Evolutionary conservation across 2,888 invertebrate species (phyloP).

Genomic region (Eupeodes luniger): DNA sequence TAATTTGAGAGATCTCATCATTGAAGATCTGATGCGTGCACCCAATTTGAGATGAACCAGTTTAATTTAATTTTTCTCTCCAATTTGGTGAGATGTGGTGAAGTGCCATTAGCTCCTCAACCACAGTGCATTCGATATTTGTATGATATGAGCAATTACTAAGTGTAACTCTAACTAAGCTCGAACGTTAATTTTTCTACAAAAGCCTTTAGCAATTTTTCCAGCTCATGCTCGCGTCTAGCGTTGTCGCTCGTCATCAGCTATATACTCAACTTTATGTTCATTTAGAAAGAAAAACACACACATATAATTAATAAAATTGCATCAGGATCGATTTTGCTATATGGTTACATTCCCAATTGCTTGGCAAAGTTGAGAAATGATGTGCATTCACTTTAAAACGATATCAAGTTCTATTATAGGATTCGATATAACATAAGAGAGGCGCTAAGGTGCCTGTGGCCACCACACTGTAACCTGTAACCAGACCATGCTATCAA

Average conservation of each 20-base stretch:
- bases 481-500: too few relatives aligned
- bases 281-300: neutral
- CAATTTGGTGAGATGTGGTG: constrained; percentile 1
- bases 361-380: neutral
- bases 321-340: constrained; percentile 39
- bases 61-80: constrained; percentile 30
- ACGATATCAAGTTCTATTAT: constrained; percentile 39
- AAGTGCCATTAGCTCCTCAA: constrained; percentile 18
- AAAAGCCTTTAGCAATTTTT: constrained; percentile 29
- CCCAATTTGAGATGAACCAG: constrained; percentile 58
- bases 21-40: neutral
- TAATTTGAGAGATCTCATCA: constrained; percentile 33
- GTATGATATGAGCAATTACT: constrained; percentile 38
- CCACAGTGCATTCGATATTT: neutral
- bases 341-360: constrained; percentile 34
- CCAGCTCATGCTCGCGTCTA: neutral
- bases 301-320: constrained; percentile 49
- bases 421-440: constrained; percentile 30
- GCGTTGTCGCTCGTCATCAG: neutral
- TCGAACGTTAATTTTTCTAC: constrained; percentile 50
- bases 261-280: neutral
- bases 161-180: constrained; percentile 24
- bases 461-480: neutral
- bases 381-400: constrained; percentile 54
- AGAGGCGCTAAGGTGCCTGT: constrained; percentile 38